Percentiles rank a stretch among this genome's conserved stretches.
Evolutionary conservation across 37 sponge, comb jelly and placozoan species (phyloP).

Genomic region (Beroe ovata): DNA sequence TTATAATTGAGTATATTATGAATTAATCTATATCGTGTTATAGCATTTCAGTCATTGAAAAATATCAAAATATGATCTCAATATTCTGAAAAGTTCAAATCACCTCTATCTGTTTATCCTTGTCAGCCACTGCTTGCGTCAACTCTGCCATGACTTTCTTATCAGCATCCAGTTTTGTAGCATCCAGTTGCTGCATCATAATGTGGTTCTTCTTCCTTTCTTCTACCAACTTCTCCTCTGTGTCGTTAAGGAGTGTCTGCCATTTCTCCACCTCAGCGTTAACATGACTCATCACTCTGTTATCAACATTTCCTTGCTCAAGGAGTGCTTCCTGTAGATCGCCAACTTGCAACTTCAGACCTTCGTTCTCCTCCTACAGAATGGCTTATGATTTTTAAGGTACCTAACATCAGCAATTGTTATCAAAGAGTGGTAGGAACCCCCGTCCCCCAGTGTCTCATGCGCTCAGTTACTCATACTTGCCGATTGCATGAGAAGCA

Average conservation of each 20-base stretch:
- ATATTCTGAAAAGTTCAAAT: too few species aligned
- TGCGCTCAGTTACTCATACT: too few species aligned
- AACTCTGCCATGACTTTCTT: slow-evolving; percentile 66
- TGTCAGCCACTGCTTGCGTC: slow-evolving; percentile 29
- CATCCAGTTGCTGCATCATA: slow-evolving; percentile 27
- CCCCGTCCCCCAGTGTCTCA: too few species aligned
- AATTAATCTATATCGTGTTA: neutral
- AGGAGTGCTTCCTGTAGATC: slow-evolving; percentile 6
- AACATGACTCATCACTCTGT: slow-evolving; percentile 46
- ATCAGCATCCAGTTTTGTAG: slow-evolving; percentile 36
- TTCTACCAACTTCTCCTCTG: slow-evolving; percentile 32
- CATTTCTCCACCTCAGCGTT: slow-evolving; percentile 55
- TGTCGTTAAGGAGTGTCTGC: neutral
- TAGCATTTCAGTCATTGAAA: too few species aligned
- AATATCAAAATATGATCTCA: too few species aligned
- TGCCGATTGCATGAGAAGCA: too few species aligned
- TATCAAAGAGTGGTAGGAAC: too few species aligned
- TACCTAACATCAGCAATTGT: too few species aligned
- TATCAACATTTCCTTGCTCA: slow-evolving; percentile 28
- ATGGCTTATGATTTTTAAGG: too few species aligned
- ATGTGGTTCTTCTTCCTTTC: slow-evolving; percentile 26
- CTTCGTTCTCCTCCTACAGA: slow-evolving; percentile 40
- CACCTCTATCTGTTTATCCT: slow-evolving; percentile 64
- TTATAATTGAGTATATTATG: too few species aligned
- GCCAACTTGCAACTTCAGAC: slow-evolving; percentile 10